A percentile compares a stretch with the other conserved stretches of the same genome.
These are phyloP conservation scores for Agriotes lineatus DNA, from an alignment of 2,888 invertebrate species.

Conservation along the genomic window DNA sequence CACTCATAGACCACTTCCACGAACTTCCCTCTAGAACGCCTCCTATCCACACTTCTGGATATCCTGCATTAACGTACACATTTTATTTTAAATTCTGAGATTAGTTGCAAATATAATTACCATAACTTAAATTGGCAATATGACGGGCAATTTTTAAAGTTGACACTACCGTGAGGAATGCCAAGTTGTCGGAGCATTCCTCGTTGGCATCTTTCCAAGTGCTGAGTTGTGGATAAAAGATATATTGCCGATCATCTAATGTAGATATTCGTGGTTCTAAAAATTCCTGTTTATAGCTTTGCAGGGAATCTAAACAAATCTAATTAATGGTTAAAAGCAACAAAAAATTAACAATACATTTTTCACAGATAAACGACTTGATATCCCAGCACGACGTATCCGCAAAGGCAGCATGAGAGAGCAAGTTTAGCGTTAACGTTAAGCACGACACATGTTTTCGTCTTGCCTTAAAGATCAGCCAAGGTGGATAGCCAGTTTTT, in stretches of 20 bases:
- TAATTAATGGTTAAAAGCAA: neutral
- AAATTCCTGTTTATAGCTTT: neutral
- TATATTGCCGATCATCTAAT: slow-evolving; percentile 4
- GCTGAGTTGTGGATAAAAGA: neutral
- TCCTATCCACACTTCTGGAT: slow-evolving; percentile 15
- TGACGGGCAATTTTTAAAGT: neutral
- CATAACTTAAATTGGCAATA: slow-evolving; percentile 12
- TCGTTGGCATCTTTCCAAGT: slow-evolving; percentile 8
- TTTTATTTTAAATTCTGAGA: no score
- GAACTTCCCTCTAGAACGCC: neutral
- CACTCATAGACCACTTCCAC: slow-evolving; percentile 2
- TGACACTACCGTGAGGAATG: neutral
- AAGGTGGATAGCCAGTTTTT: slow-evolving; percentile 8
- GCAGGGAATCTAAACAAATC: neutral
- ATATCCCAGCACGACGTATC: neutral
- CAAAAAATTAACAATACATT: neutral
- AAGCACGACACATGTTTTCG: neutral
- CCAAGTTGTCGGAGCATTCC: slow-evolving; percentile 14
- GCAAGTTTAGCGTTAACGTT: neutral
- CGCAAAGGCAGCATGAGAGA: neutral
- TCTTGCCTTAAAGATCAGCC: neutral
- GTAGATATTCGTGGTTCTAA: slow-evolving; percentile 1
- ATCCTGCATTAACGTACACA: neutral
- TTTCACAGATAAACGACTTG: slow-evolving; percentile 5
- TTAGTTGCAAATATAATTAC: no score